phyloP scores from a whole-genome alignment of 1,140 invertebrate species.

The Drosophila triauraria region DNA sequence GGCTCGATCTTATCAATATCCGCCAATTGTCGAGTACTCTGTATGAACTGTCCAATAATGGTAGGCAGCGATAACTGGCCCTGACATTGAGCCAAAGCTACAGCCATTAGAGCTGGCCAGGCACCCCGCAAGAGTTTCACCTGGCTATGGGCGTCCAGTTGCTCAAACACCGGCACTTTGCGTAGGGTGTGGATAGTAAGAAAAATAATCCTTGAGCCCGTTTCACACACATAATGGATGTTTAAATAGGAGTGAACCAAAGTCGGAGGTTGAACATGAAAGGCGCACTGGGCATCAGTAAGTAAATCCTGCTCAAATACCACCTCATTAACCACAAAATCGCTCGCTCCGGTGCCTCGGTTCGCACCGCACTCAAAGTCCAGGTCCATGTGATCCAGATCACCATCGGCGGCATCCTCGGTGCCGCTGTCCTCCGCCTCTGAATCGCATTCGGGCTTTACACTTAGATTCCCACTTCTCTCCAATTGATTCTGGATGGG shows the following conservation, averaged over 20 bases:
- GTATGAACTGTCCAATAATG: conserved; percentile 93
- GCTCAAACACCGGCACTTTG: conserved; percentile 93
- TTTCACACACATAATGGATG: conserved; percentile 96
- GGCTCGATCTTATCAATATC: conserved; percentile 89
- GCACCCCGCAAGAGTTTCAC: conserved; percentile 92
- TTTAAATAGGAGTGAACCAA: conserved; percentile 93
- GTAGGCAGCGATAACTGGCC: conserved; percentile 92
- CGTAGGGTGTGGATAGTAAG: conserved; percentile 95
- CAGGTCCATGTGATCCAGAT: conserved; percentile 60
- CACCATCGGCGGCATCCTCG: conserved; percentile 61
- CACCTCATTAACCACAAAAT: conserved; percentile 74
- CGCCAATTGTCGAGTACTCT: conserved; percentile 87
- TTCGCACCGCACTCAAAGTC: conserved; percentile 62
- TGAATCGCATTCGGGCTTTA: conserved; percentile 69
- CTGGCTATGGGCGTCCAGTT: conserved; percentile 93
- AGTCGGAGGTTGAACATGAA: conserved; percentile 93
- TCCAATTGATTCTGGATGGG: conserved; percentile 85
- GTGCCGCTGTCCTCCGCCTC: conserved; percentile 75
- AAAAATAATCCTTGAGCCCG: conserved; percentile 94
- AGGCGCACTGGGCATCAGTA: conserved; percentile 89
- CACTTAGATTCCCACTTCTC: conserved; percentile 41
- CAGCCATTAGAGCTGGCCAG: conserved; percentile 97
- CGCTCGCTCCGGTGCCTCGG: conserved; percentile 54
- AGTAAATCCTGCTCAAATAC: conserved; percentile 88
- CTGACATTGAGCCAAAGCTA: conserved; percentile 95